phyloP scores from a whole-genome alignment of 2,113 vertebrate genomes.

The Equus przewalskii region DNA sequence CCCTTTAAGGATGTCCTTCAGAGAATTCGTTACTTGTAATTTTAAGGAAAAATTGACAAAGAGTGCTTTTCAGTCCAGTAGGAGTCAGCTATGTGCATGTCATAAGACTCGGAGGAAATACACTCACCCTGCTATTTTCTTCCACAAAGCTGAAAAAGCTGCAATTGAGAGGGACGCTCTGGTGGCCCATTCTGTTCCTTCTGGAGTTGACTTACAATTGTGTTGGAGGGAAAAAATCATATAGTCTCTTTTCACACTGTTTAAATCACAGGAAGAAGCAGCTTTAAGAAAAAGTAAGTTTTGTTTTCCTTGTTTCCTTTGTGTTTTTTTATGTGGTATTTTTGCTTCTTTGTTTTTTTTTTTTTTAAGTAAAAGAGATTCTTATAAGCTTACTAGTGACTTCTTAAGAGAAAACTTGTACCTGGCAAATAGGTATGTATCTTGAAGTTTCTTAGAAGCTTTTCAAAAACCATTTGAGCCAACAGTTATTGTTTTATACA shows the following conservation, averaged over 20 bases:
- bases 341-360: neutral
- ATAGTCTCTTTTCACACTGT: conserved; percentile 75
- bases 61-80: conserved; percentile 75
- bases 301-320: conserved; percentile 52
- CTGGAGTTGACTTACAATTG: conserved; percentile 78
- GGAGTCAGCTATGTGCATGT: conserved; percentile 82
- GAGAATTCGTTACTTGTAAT: conserved; percentile 70
- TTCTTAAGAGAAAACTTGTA: neutral
- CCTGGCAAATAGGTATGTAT: neutral
- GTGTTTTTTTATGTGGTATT: conserved; percentile 38
- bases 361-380: neutral
- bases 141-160: conserved; percentile 78
- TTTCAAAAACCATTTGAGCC: neutral
- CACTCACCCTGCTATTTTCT: conserved; percentile 82
- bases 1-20: conserved; percentile 82
- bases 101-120: conserved; percentile 84
- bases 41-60: conserved; percentile 81
- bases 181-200: conserved; percentile 73
- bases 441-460: neutral
- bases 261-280: conserved; percentile 77
- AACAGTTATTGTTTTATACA: neutral
- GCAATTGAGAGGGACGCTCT: conserved; percentile 79
- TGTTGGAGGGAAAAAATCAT: conserved; percentile 70
- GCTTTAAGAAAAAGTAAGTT: conserved; percentile 86
- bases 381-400: conserved; percentile 28